Conservation (phyloP, 2,113 vertebrate species). For the rabbit (Oryctolagus cuniculus) region DNA sequence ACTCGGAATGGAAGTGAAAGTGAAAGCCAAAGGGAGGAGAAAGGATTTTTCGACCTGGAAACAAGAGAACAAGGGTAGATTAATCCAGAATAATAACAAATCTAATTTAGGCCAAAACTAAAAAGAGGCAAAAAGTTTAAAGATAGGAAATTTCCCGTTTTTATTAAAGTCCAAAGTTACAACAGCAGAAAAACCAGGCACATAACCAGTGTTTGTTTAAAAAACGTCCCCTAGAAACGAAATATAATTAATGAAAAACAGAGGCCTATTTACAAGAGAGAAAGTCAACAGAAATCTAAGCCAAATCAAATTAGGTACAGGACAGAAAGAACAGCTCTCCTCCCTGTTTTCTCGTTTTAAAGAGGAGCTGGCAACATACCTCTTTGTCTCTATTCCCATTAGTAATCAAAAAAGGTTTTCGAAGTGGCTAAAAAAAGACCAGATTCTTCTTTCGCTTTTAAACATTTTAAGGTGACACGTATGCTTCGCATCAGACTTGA, state of each 20-base stretch:
- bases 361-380: neutral
- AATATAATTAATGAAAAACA: slow-evolving; percentile 47
- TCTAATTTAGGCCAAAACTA: slow-evolving; percentile 44
- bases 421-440: neutral
- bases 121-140: slow-evolving; percentile 28
- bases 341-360: neutral
- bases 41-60: neutral
- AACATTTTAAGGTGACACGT: neutral
- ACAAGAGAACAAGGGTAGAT: neutral
- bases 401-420: neutral
- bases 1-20: neutral
- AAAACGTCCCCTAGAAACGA: slow-evolving; percentile 22
- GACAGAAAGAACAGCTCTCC: neutral
- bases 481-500: slow-evolving; percentile 10
- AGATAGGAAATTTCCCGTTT: slow-evolving; percentile 33
- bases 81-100: neutral
- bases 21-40: neutral
- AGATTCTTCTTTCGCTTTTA: slow-evolving; percentile 26
- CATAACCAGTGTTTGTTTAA: slow-evolving; percentile 49
- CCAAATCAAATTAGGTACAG: slow-evolving; percentile 30
- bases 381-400: slow-evolving; percentile 21
- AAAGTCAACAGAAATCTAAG: slow-evolving; percentile 8
- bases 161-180: slow-evolving; percentile 27
- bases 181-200: slow-evolving; percentile 22
- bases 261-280: neutral